phyloP scores from a whole-genome alignment of 2,797 vertebrate genomes.

The Tachyglossus aculeatus region DNA sequence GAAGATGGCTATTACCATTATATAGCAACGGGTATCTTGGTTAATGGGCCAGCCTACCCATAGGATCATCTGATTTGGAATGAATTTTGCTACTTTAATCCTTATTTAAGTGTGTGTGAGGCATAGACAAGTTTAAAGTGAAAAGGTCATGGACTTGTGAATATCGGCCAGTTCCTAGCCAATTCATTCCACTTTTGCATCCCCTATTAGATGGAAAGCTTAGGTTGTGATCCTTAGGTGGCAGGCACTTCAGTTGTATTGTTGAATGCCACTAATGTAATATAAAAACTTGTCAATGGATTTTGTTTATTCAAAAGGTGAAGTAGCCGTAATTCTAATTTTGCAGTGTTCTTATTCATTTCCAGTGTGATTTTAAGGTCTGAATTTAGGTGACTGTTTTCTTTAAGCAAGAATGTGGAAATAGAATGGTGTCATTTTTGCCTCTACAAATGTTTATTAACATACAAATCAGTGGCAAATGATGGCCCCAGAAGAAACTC shows the following conservation, averaged over 20 bases:
- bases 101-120: conserved; percentile 12
- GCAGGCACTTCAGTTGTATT: conserved; percentile 42
- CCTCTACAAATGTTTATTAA: background rate
- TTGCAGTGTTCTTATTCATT: too few species aligned
- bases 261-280: conserved; percentile 18
- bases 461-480: background rate
- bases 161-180: conserved; percentile 19
- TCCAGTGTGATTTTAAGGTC: conserved; percentile 51
- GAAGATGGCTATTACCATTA: background rate
- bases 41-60: background rate
- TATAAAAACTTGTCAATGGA: conserved; percentile 46
- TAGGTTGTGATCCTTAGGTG: background rate
- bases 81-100: conserved; percentile 41
- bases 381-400: conserved; percentile 31
- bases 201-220: background rate
- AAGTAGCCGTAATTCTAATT: conserved; percentile 41
- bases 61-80: conserved; percentile 20
- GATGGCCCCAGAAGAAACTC: background rate
- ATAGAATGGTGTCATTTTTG: background rate
- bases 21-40: background rate
- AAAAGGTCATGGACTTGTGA: conserved; percentile 30
- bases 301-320: conserved; percentile 50
- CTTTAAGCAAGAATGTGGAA: background rate
- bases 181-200: background rate
- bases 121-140: conserved; percentile 31